phyloP scores from a whole-genome alignment of 2,797 vertebrate species.

The Anableps anableps region DNA sequence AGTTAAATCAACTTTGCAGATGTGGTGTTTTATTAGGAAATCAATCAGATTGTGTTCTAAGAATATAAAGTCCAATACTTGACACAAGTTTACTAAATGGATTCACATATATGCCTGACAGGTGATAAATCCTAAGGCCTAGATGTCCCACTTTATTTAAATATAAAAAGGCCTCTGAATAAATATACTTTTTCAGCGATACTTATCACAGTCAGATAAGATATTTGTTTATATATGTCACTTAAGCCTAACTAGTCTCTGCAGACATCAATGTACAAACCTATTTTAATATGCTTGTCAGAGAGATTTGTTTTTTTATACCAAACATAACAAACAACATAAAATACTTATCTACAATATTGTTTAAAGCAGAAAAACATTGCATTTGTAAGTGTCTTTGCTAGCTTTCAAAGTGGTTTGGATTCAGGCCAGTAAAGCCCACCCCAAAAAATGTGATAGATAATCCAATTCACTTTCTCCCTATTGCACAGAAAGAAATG shows the following conservation, averaged over 20 bases:
- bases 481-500: too few species aligned
- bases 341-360: not conserved
- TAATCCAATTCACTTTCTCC: too few species aligned
- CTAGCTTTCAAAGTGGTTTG: not conserved
- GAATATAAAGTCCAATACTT: not conserved
- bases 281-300: not conserved
- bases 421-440: not conserved
- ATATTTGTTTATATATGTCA: not conserved
- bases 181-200: not conserved
- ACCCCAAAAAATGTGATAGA: too few species aligned
- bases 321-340: not conserved
- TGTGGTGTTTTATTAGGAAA: not conserved
- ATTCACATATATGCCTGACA: not conserved
- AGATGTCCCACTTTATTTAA: not conserved
- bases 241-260: not conserved
- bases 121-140: not conserved
- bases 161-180: not conserved
- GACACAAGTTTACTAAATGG: not conserved
- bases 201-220: not conserved
- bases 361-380: not conserved
- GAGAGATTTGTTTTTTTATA: not conserved
- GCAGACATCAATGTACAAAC: not conserved
- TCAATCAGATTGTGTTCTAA: not conserved
- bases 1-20: not conserved
- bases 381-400: not conserved